phyloP scores from a whole-genome alignment of 2,797 vertebrate genomes.

The Pyrocephalus nanus region DNA sequence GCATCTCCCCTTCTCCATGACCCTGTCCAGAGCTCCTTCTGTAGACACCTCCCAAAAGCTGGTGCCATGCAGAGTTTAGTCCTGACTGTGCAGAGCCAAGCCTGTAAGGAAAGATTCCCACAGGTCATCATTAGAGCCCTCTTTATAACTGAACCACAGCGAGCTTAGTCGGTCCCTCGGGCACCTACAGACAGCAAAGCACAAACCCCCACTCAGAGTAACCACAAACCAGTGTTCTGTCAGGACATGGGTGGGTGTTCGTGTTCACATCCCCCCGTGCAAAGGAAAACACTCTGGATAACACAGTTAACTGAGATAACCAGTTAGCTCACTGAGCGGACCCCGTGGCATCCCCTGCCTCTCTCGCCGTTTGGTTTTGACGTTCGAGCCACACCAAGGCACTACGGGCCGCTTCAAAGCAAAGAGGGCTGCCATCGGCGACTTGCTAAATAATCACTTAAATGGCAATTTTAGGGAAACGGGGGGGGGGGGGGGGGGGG shows the following conservation, averaged over 20 bases:
- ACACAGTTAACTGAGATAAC: accelerated
- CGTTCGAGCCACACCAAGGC: accelerated
- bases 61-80: neutral
- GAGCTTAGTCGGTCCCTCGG: neutral
- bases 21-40: neutral
- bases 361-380: neutral
- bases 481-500: accelerated
- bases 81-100: neutral
- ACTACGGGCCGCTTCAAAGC: accelerated
- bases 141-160: accelerated
- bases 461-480: accelerated
- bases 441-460: accelerated
- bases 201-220: neutral
- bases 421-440: accelerated
- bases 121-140: neutral
- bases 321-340: accelerated
- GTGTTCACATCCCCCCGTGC: neutral
- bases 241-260: accelerated
- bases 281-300: accelerated
- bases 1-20: neutral
- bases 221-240: accelerated
- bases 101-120: neutral
- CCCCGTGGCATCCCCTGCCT: neutral
- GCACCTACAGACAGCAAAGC: too few relatives aligned
- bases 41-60: neutral